Evolutionary conservation across 2,797 vertebrate species (phyloP), one percentile per base, ranked within the genome.

Genomic region (Pseudochirops corinnae): DNA sequence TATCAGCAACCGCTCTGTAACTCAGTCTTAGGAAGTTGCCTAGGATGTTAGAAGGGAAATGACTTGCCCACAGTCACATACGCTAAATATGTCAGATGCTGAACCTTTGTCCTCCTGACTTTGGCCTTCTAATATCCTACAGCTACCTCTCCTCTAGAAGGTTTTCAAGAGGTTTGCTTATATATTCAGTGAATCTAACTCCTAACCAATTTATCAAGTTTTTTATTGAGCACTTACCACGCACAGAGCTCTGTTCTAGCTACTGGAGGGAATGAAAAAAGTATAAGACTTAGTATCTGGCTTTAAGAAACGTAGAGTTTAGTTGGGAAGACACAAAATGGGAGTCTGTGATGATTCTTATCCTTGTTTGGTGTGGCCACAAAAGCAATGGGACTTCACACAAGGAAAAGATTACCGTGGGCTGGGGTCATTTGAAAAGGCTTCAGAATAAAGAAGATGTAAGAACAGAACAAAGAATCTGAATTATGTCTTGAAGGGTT

Each of bases 401-500:
- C 55, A 93, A 91, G 21, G 93, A 53, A 82, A 57, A 55, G 5
- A 0, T 56, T 91, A 95, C 7, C 87, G 46, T 46, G 52, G 1
- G 93, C 7, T 62, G 56, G 53, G 92, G 91, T 94, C 55, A 60
- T 62, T 74, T 16, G 50, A 93, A 94, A 93, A 53, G 50, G 60
- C 11, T 92, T 94, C 13, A 90, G 26, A 91, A 96, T 94, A 95
- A 46, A 94, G 94, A 60, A 94, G 94, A 60, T 62, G 46, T 90
- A 90, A n/a, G 58, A 9, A 52, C 28, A 92, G 2, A 94, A 31
- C 24, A 95, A n/a, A 52, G 26, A 93, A 31, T 46, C 92, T 82
- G n/a, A 67, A 5, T 93, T 97, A n/a, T 55, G 24, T 93, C 92
- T 97, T 91, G n/a, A 96, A 94, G 92, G 50, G 39, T 91, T 56